Percentiles rank a stretch among this genome's conserved stretches.
phyloP scores from a whole-genome alignment of 1,140 invertebrate genomes.

The Temnothorax longispinosus region DNA sequence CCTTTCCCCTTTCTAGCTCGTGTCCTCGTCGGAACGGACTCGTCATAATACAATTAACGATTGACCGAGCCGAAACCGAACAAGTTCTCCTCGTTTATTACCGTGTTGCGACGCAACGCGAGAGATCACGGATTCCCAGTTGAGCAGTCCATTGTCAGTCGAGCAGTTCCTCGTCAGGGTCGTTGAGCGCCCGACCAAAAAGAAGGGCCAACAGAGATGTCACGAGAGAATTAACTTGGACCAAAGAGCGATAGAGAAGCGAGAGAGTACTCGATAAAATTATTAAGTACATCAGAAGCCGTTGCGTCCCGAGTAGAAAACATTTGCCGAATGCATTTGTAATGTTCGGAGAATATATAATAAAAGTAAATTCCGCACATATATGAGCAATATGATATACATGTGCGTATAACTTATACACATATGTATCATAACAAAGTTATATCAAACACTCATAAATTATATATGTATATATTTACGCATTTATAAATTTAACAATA shows the following conservation, averaged over 20 bases:
- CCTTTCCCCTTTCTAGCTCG: neutral
- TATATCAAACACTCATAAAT: neutral
- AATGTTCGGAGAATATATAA: neutral
- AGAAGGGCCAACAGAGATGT: neutral
- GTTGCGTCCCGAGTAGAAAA: neutral
- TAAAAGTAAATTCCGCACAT: neutral
- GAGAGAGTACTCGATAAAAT: neutral
- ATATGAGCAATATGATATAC: neutral
- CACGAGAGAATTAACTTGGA: slow-evolving; percentile 28
- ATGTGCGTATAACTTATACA: neutral
- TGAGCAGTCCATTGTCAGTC: neutral
- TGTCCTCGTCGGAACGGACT: neutral
- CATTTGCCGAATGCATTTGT: neutral
- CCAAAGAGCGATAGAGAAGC: neutral
- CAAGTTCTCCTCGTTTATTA: slow-evolving; percentile 31
- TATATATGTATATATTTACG: neutral
- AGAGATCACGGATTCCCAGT: neutral
- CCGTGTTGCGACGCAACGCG: neutral
- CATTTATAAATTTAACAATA: neutral
- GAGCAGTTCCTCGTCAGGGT: neutral
- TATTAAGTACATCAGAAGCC: neutral
- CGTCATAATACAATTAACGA: slow-evolving; percentile 55
- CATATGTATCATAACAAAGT: neutral
- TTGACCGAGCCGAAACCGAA: slow-evolving; percentile 31
- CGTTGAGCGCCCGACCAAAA: neutral